Evolutionary conservation across 92 coral and sea anemone species (phyloP).

Genomic region (Zoanthus gigantus): DNA sequence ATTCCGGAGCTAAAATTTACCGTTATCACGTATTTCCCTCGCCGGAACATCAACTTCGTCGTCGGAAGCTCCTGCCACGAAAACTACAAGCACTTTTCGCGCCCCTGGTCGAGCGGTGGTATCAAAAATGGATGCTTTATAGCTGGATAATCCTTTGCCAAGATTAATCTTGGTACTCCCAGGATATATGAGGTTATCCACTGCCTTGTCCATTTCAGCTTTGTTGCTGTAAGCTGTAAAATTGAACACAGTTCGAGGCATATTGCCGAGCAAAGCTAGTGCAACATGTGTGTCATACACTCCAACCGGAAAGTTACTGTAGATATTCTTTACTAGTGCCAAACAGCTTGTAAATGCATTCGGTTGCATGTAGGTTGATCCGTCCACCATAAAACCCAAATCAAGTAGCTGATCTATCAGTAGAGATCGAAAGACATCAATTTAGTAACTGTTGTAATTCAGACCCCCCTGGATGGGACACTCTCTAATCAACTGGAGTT

Average conservation of each 20-base stretch:
- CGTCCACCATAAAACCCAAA: conserved; percentile 83
- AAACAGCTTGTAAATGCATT: conserved; percentile 65
- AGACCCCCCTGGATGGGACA: no score
- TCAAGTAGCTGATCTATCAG: conserved; percentile 74
- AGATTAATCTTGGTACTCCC: conserved; percentile 45
- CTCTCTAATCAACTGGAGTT: no score
- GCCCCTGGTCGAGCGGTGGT: conserved; percentile 89
- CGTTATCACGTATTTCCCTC: conserved; percentile 77
- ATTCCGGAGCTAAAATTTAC: not conserved
- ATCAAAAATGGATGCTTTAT: conserved; percentile 69
- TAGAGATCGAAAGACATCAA: not conserved
- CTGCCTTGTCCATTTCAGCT: conserved; percentile 51
- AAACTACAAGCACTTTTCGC: conserved; percentile 76
- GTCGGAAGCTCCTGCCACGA: conserved; percentile 71
- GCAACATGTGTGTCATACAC: conserved; percentile 85
- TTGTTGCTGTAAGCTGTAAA: conserved; percentile 54
- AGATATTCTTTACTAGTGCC: conserved; percentile 70
- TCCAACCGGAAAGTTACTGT: conserved; percentile 83
- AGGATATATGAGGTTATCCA: conserved; percentile 44
- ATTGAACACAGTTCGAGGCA: conserved; percentile 65
- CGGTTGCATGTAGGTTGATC: conserved; percentile 66
- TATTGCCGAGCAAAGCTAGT: conserved; percentile 66
- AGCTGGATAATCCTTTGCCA: conserved; percentile 70
- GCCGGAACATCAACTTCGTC: conserved; percentile 80
- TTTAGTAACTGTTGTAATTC: not conserved